Percentiles rank a stretch among this genome's conserved stretches.
phyloP scores from a whole-genome alignment of 2,113 vertebrate genomes.

The Eupsittula cactorum region DNA sequence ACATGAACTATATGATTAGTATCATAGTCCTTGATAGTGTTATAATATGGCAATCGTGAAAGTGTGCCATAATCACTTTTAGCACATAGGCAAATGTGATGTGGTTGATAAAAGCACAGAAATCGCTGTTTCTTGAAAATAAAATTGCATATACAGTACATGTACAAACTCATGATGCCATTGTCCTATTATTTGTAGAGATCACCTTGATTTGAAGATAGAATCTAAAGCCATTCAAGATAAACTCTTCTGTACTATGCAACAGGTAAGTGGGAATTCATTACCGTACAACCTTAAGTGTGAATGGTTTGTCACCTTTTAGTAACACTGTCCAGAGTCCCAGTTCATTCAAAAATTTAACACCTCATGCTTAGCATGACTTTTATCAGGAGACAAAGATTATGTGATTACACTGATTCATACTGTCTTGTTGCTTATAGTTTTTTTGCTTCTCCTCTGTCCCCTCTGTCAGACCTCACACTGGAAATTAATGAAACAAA shows the following conservation, averaged over 20 bases:
- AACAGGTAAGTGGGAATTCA: constrained; percentile 66
- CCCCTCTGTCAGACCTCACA: background rate
- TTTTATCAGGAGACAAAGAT: background rate
- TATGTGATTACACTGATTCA: background rate
- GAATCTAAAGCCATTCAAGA: background rate
- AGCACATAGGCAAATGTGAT: background rate
- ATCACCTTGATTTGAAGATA: background rate
- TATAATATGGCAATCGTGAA: background rate
- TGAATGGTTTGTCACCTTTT: background rate
- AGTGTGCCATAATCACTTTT: background rate
- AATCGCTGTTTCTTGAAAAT: background rate
- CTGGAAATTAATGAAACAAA: background rate
- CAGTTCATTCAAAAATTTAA: accelerated
- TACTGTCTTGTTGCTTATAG: background rate
- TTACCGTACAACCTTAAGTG: background rate
- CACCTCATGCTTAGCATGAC: accelerated
- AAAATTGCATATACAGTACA: background rate
- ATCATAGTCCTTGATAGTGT: background rate
- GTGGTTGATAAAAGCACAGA: background rate
- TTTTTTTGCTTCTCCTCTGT: background rate
- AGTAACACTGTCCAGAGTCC: background rate
- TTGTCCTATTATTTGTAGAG: constrained; percentile 35
- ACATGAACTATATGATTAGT: background rate
- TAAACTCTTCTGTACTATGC: constrained; percentile 26
- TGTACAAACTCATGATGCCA: background rate